Base-by-base conservation (phyloP, 2,113 vertebrate genomes). In the Heterochromis multidens region DNA sequence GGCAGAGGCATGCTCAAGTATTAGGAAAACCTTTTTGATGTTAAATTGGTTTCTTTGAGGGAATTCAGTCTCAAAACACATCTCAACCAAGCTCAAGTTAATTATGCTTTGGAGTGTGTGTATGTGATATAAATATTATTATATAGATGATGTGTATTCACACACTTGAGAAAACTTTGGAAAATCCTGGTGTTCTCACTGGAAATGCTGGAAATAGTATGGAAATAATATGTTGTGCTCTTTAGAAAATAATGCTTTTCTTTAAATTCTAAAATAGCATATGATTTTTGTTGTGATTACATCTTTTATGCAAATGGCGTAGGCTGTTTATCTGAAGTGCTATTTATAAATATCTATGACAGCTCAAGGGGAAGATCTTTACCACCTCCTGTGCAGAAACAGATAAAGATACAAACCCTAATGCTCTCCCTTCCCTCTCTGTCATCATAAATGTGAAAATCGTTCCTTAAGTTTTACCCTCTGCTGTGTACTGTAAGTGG, bases 301-400 rank as follows among this genome's bases (percentile, higher is more conserved):
- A 54, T 79, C 12, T 33, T 81, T 60, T 43, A 79, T 83, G 62
- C 65, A 82, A 92, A 89, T 70, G 52, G 37, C 21, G 60, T n/a
- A 35, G 1, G 10, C 3, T 84, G 79, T 79, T 61, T 82, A 58
- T 89, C 81, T 84, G 23, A 81, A 79, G 17, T 1, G 6, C 21
- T 77, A 70, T 82, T 67, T 86, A 81, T 83, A 83, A 46, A 80
- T 77, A 70, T 72, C 65, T 56, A 74, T 8, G 49, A 65, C 61
- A 31, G 74, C 90, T 85, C 87, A 77, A 77, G 70, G 82, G 37
- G 62, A 83, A 52, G n/a, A 29, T 35, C 23, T 87, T 21, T 77
- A 25, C 63, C 43, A 13, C 88, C 35, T 89, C 70, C 76, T 77
- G 85, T 52, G 76, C 23, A 65, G 63, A 60, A 40, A 86, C 58